Evolutionary conservation across 2,113 vertebrate genomes (phyloP).

Genomic region (Penelope pileata): DNA sequence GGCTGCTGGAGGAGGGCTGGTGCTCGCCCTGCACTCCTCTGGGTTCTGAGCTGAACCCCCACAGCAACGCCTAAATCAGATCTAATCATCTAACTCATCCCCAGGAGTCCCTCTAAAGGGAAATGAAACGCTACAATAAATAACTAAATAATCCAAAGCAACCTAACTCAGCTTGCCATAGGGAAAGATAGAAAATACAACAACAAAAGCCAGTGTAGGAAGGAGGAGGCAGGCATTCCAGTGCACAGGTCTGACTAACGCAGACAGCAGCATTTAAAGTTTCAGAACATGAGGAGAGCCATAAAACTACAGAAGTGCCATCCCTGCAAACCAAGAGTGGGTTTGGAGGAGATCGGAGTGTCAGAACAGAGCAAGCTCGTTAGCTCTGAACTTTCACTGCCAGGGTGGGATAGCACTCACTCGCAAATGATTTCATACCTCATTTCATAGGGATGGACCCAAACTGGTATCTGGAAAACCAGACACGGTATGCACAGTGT

Average conservation of each 20-base stretch:
- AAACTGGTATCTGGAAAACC: neutral
- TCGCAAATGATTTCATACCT: neutral
- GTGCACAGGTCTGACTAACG: neutral
- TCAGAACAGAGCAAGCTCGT: neutral
- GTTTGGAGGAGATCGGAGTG: neutral
- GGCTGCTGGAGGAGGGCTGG: neutral
- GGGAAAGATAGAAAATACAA: neutral
- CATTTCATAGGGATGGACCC: neutral
- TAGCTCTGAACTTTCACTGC: neutral
- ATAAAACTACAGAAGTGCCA: neutral
- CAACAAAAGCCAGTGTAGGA: neutral
- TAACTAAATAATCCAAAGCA: conserved; percentile 39
- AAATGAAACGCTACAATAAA: conserved; percentile 17
- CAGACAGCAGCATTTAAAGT: neutral
- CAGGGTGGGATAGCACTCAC: neutral
- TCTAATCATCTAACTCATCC: conserved; percentile 39
- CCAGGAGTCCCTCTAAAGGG: neutral
- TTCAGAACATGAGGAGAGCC: neutral
- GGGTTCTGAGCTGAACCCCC: neutral
- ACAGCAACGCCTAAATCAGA: neutral
- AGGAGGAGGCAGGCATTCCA: neutral
- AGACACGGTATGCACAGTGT: neutral
- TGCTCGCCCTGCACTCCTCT: neutral
- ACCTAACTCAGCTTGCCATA: conserved; percentile 43
- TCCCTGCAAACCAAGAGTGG: neutral